Evolutionary conservation across 2,797 vertebrate genomes (phyloP), one percentile per base, ranked within the genome.

Genomic region (Eleutherodactylus coqui): DNA sequence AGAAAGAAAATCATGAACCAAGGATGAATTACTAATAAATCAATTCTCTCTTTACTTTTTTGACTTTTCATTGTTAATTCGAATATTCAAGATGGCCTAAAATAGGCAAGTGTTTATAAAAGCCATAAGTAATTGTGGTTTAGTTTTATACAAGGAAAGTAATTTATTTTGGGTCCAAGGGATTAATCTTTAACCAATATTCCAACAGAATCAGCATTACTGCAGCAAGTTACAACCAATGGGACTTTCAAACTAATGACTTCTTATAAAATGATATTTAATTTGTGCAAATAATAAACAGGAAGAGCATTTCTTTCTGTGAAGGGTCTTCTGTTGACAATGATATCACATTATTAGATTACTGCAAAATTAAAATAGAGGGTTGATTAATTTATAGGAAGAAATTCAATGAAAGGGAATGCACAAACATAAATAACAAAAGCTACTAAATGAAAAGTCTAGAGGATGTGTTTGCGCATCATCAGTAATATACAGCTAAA

Each of bases 21-120:
- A 41, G 36, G 17, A 55, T 53, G 75, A 77, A 78, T 84, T 78
- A 84, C 53, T 60, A 58, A 17, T 53, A 51, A 64, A 73, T 75
- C 17, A 84, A 41, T 85, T 69, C 24, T 51, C 70, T 78, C 53
- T 78, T 77, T 64, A 62, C 41, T 76, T 76, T 77, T 21, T 32
- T 67, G 32, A 76, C 14, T 67, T 64, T 58, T 5, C n/a, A 67
- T 41, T 85, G 75, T 69, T 83, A 75, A 84, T 49, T 67, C 62
- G 34, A 34, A 85, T 85, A 51, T 77, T 60, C 1, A 75, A 83
- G 10, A 29, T 36, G 17, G 17, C 2, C 8, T 60, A 60, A 43
- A 21, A 55, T 43, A 75, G n/a, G n/a, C n/a, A n/a, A n/a, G 70
- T 58, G 10, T 75, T 72, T 41, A 49, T 19, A 79, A 60, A 38